A percentile compares a stretch with the other conserved stretches of the same genome.
These are phyloP conservation scores for Papilio machaon DNA, from an alignment of 1,140 invertebrate genomes.

Conservation along the genomic window DNA sequence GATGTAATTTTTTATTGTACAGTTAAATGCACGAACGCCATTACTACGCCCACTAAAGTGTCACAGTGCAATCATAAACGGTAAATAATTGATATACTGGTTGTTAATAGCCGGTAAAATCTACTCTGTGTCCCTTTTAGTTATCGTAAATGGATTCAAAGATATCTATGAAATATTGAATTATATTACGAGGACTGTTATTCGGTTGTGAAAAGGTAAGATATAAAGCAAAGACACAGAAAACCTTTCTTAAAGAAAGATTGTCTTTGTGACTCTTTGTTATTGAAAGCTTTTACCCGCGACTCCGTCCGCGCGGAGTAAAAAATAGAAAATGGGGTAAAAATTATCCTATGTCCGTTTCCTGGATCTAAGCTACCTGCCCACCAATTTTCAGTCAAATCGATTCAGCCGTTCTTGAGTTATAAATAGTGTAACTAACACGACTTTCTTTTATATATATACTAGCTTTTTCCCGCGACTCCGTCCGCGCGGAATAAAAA, in stretches of 20 bases:
- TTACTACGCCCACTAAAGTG: conserved; percentile 33
- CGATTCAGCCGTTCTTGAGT: no score
- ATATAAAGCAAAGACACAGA: background rate
- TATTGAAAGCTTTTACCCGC: no score
- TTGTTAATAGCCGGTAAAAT: conserved; percentile 21
- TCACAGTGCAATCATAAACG: conserved; percentile 23
- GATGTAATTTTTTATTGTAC: conserved; percentile 32
- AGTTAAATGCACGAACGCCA: conserved; percentile 27
- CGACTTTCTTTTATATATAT: no score
- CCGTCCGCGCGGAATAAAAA: no score
- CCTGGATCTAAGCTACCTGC: no score
- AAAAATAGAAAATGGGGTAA: no score
- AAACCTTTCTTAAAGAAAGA: background rate
- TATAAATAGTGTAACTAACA: no score
- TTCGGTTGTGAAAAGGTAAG: conserved; percentile 10
- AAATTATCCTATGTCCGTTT: no score
- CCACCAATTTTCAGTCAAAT: no score
- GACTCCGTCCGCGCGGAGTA: no score
- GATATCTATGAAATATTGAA: conserved; percentile 33
- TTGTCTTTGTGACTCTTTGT: background rate
- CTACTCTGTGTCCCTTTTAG: conserved; percentile 16
- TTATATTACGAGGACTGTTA: conserved; percentile 10
- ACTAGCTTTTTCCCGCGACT: no score
- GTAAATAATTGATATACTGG: conserved; percentile 32
- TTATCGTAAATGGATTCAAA: conserved; percentile 33